Evolutionary conservation across 2,797 vertebrate species (phyloP).

Genomic region (Chanos chanos): DNA sequence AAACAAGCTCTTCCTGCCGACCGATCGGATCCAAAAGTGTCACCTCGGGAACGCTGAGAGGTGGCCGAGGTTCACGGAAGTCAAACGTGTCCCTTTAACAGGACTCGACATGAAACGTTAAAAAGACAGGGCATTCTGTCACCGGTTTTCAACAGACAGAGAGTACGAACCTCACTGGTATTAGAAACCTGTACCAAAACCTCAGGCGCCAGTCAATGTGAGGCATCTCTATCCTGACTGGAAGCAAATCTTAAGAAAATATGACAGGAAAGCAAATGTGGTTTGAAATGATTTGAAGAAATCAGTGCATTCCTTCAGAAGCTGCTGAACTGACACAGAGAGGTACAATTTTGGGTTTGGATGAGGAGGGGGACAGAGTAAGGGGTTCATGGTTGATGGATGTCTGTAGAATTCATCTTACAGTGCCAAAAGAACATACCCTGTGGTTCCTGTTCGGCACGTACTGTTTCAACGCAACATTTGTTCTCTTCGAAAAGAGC

Average conservation of each 20-base stretch:
- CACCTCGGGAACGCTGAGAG: no score
- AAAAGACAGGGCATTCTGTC: neutral
- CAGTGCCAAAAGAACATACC: neutral
- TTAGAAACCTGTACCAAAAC: slow-evolving; percentile 17
- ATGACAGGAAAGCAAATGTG: slow-evolving; percentile 18
- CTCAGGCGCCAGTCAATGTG: slow-evolving; percentile 11
- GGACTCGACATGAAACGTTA: neutral
- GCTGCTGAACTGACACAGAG: slow-evolving; percentile 34
- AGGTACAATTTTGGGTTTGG: slow-evolving; percentile 29
- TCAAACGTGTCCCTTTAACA: no score
- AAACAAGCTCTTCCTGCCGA: neutral
- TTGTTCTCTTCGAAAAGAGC: neutral
- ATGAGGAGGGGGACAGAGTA: neutral
- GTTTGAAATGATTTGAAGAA: slow-evolving; percentile 21
- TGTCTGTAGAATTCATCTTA: slow-evolving; percentile 10
- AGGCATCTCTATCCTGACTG: neutral
- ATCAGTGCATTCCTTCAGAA: slow-evolving; percentile 4
- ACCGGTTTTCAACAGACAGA: neutral
- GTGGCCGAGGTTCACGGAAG: neutral
- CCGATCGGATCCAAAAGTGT: no score
- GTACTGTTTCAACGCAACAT: neutral
- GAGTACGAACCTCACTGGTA: neutral
- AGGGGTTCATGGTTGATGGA: neutral
- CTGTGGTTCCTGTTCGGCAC: neutral
- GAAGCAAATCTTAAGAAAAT: slow-evolving; percentile 30